Base-by-base conservation (phyloP, 2,888 invertebrate genomes). In the Hirtodrosophila trivittata region DNA sequence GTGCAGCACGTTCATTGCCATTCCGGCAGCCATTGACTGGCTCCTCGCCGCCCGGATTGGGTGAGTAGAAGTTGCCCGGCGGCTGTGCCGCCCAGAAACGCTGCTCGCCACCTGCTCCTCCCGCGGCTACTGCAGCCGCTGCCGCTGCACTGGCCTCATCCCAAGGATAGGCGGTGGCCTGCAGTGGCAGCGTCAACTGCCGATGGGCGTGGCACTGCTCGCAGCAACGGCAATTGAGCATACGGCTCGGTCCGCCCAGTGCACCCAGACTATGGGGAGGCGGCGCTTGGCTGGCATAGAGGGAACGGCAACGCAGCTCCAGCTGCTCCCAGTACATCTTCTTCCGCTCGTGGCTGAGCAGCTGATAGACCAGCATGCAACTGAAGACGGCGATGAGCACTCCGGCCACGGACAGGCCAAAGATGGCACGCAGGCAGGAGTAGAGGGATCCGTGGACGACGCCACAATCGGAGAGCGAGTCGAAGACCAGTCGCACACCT, bases 281-380 rank as follows among this genome's bases (percentile, higher is more conserved):
- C 9, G 89, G 87, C 74, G 88, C 90, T 66, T 87, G 92, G 75
- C 88, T 91, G 62, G 91, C 90, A 83, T 96, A 96, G 57, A 97
- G 90, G 0, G 96, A 95, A 64, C 97, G 92, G 89, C 97, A 96
- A 55, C 96, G 92, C 49, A 97, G 90, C 89, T 97, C 97, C 89
- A 97, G 88, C 91, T 97, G 97, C 84, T 97, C 97, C 97, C 97
- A 97, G 90, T 97, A 97, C 95, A 96, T 97, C 91, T 97, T 97
- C 92, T 97, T 97, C 66, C 96, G 94, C 91, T 97, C 97, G 88
- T 97, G 97, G 75, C 97, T 95, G 49, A 96, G 91, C 64, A 97
- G 92, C 89, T 97, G 97, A 88, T 97, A 97, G 7, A 97, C 95
- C 54, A 97, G 93, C 97, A 97, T 97, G 87, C 96, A 96, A 72